Evolutionary conservation across 2,113 vertebrate genomes (phyloP).

Genomic region (Heliornis fulica): DNA sequence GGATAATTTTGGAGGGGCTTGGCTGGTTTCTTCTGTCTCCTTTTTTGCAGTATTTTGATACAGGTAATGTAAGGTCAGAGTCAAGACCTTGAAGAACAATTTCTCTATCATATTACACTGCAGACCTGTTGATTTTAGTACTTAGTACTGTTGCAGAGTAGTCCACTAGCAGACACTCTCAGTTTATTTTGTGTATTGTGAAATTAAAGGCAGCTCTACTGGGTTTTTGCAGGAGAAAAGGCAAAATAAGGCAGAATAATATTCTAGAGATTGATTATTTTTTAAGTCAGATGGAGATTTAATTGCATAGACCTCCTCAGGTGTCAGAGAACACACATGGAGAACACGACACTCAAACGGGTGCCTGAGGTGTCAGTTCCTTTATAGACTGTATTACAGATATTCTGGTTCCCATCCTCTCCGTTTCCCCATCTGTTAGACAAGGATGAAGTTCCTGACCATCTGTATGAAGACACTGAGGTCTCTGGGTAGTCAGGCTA

Average conservation of each 20-base stretch:
- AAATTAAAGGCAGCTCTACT: neutral
- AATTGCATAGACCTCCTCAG: neutral
- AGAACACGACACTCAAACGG: fast-evolving
- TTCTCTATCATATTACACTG: conserved; percentile 8
- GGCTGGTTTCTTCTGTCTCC: conserved; percentile 41
- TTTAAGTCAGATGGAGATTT: neutral
- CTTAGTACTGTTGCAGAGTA: neutral
- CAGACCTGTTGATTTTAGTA: neutral
- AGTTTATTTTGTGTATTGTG: conserved; percentile 1
- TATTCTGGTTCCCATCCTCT: neutral
- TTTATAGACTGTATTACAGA: neutral
- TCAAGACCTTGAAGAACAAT: conserved; percentile 13
- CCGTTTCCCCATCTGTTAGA: neutral
- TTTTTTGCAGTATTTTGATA: conserved; percentile 56
- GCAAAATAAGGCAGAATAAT: neutral
- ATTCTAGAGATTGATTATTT: neutral
- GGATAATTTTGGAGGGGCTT: conserved; percentile 67
- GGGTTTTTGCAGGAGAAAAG: neutral
- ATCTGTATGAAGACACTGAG: neutral
- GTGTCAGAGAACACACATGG: neutral
- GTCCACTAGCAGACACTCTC: neutral
- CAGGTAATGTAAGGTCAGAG: conserved; percentile 34
- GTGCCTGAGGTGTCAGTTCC: neutral
- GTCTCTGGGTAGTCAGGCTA: neutral
- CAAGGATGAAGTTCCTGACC: neutral